phyloP scores from a whole-genome alignment of 2,797 vertebrate genomes.

The Knipowitschia caucasica region DNA sequence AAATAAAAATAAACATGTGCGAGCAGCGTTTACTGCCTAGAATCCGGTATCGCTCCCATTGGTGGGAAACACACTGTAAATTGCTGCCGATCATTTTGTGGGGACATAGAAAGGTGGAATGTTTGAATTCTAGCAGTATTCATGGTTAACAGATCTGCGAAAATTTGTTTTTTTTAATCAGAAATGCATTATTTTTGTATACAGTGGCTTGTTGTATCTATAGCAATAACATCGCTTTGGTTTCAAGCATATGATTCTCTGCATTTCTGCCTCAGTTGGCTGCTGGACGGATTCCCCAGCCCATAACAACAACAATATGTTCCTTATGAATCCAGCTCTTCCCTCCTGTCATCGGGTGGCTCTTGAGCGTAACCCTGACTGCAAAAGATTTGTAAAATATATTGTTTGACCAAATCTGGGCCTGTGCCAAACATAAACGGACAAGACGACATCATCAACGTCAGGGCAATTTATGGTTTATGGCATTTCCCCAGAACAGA shows the following conservation, averaged over 20 bases:
- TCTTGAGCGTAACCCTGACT: conserved; percentile 29
- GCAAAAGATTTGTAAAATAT: conserved; percentile 43
- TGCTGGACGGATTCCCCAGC: conserved; percentile 60
- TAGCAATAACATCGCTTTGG: conserved; percentile 36
- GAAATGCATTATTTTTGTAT: conserved; percentile 55
- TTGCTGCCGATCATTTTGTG: conserved; percentile 67
- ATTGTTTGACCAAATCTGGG: conserved; percentile 40
- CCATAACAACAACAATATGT: conserved; percentile 68
- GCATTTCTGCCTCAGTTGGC: conserved; percentile 55
- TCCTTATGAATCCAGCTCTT: conserved; percentile 59
- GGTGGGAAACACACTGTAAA: conserved; percentile 69
- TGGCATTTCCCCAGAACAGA: conserved; percentile 9
- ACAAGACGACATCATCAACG: conserved; percentile 45
- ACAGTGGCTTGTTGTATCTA: conserved; percentile 11
- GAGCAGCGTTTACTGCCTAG: conserved; percentile 68
- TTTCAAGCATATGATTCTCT: conserved; percentile 49
- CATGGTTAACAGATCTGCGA: conserved; percentile 51
- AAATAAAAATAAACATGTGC: conserved; percentile 74
- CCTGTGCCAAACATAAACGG: conserved; percentile 42
- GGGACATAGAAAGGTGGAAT: conserved; percentile 46
- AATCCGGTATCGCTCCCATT: conserved; percentile 66
- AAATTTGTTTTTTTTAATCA: conserved; percentile 39
- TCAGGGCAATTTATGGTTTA: conserved; percentile 33
- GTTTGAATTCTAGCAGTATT: conserved; percentile 63
- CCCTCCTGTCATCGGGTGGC: conserved; percentile 49